Evolutionary conservation across 2,113 vertebrate species (phyloP), one percentile per base, ranked within the genome.

Genomic region (Leucopsar rothschildi): DNA sequence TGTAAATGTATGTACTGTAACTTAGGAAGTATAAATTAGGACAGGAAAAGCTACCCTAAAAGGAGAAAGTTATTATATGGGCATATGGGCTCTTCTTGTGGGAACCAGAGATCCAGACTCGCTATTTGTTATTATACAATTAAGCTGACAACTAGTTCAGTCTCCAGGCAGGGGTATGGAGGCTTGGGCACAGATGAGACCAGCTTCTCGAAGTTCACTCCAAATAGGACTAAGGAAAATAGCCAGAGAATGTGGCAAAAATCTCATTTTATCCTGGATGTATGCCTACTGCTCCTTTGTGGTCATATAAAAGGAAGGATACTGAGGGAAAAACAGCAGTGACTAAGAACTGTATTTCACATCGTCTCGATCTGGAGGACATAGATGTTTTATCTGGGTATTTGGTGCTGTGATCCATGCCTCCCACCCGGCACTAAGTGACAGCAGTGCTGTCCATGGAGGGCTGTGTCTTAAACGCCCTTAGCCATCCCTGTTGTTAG

Each of bases 1-100:
- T 96, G 94, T 95, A 97, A 97, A 96, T 97, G 94, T 95, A 96
- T 88, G 89, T 86, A 49, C 95, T 93, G 86, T 91, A 96, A 84
- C 72, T 66, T 75, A 87, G 94, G 90, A 93, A 93, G 87, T 95
- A 95, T 95, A 94, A 96, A 95, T 93, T 95, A 86, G 93, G 92
- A 92, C 93, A 96, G 90, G 92, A 95, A 94, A 96, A 90, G 85
- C 84, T 94, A 65, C 79, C 90, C 68, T 91, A 91, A 95, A 94
- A 93, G 88, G 79, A 92, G 76, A 94, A 86, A 95, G 85, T 92
- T 94, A 88, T 88, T n/a, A 33, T 94, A 78, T 9, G 12, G 71
- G 69, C 94, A 90, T 94, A 82, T 84, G 95, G 94, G 56, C 52
- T 94, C n/a, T 64, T 93, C n/a, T 68, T 93, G 75, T 66, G 55